Conservation (phyloP, 2,113 vertebrate species). For the Narcine bancroftii region DNA sequence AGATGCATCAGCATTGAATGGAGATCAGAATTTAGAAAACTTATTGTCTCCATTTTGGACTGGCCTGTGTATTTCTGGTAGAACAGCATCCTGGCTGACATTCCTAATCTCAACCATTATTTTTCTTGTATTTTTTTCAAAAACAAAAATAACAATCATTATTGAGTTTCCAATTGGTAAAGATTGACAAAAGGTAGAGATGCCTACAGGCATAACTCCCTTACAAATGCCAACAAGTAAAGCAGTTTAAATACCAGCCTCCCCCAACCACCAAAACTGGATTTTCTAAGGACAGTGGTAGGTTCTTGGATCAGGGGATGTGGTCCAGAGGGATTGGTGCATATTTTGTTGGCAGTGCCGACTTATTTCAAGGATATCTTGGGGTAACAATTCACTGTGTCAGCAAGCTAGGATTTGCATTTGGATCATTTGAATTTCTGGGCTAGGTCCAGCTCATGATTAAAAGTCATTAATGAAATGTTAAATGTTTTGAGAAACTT, state of each 20-base stretch:
- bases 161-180: not conserved
- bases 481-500: not conserved
- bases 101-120: not conserved
- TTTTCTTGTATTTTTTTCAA: not conserved
- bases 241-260: not conserved
- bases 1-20: not conserved
- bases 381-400: not conserved
- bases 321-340: not conserved
- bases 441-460: not conserved
- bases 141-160: not conserved
- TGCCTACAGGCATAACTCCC: not conserved
- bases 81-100: not conserved
- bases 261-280: not conserved
- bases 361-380: not conserved
- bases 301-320: not conserved
- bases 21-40: not conserved
- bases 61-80: not conserved
- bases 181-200: not conserved
- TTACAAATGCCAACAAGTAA: not conserved
- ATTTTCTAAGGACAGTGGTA: not conserved
- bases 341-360: not conserved
- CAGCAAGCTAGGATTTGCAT: not conserved
- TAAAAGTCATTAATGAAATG: not conserved
- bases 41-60: not conserved
- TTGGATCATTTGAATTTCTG: not conserved